Percentiles rank a stretch among this genome's conserved stretches.
These are phyloP conservation scores for Himantopus leucocephalus DNA, from an alignment of 2,113 vertebrate genomes.

Conservation along the genomic window DNA sequence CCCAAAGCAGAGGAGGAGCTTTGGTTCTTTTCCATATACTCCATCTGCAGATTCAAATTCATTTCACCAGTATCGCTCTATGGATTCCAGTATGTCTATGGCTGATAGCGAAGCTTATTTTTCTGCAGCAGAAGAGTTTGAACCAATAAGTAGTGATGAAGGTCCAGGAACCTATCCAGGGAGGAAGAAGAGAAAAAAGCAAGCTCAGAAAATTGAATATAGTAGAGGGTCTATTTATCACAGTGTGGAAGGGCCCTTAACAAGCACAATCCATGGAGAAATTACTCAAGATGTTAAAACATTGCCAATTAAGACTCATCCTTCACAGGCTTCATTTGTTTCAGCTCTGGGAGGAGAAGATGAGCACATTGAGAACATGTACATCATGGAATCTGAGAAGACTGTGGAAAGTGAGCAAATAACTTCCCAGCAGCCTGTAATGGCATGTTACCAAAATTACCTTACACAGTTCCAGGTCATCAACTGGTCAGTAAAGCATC, in stretches of 20 bases:
- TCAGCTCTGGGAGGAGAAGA: constrained; percentile 94
- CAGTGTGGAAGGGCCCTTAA: constrained; percentile 93
- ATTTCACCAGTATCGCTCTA: constrained; percentile 95
- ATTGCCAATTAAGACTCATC: constrained; percentile 86
- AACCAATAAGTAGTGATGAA: constrained; percentile 96
- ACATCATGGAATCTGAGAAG: constrained; percentile 84
- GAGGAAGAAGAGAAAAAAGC: constrained; percentile 90
- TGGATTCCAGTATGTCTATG: constrained; percentile 96
- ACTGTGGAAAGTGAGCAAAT: constrained; percentile 80
- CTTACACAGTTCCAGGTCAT: constrained; percentile 93
- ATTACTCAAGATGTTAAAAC: constrained; percentile 81
- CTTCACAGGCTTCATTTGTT: constrained; percentile 95
- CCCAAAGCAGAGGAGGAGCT: constrained; percentile 92
- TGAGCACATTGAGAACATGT: constrained; percentile 77
- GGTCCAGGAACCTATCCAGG: constrained; percentile 96
- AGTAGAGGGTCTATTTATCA: constrained; percentile 94
- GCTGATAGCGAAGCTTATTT: constrained; percentile 98
- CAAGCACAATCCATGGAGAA: constrained; percentile 81
- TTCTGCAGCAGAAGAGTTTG: constrained; percentile 95
- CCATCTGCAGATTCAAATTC: constrained; percentile 94
- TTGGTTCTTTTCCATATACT: constrained; percentile 94
- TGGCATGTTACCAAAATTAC: constrained; percentile 93
- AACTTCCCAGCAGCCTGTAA: constrained; percentile 88
- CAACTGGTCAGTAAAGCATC: constrained; percentile 95
- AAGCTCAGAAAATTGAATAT: constrained; percentile 86